Evolutionary conservation across 2,888 invertebrate species (phyloP).

Genomic region (Pheosia tremula): DNA sequence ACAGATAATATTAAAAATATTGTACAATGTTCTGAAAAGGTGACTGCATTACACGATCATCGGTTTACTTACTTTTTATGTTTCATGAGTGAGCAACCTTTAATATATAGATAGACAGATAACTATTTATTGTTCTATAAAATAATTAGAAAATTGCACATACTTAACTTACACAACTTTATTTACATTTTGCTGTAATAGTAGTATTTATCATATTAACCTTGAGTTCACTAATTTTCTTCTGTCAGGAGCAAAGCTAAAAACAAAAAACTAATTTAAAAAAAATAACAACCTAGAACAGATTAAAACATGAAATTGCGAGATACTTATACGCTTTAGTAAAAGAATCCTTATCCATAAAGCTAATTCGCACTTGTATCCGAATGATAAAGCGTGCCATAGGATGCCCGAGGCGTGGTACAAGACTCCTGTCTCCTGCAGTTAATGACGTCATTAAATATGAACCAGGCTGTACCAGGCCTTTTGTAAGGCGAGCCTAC

Average conservation of each 20-base stretch:
- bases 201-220: too few species aligned
- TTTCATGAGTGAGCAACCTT: background rate
- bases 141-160: too few species aligned
- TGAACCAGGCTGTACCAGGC: conserved; percentile 54
- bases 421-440: conserved; percentile 64
- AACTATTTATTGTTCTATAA: too few species aligned
- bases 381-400: conserved; percentile 47
- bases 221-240: too few species aligned
- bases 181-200: too few species aligned
- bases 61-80: background rate
- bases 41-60: background rate
- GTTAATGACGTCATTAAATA: conserved; percentile 83
- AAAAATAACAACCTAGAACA: too few species aligned
- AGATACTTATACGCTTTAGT: conserved; percentile 7
- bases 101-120: too few species aligned
- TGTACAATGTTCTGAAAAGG: background rate
- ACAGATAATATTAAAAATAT: background rate
- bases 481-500: conserved; percentile 35
- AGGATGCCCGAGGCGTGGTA: conserved; percentile 50
- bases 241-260: too few species aligned
- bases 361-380: conserved; percentile 35
- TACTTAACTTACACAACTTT: too few species aligned
- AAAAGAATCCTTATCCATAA: conserved; percentile 23
- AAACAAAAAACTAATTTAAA: too few species aligned
- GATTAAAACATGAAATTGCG: background rate